Evolutionary conservation across 2,888 invertebrate species (phyloP).

Genomic region (Urechis unicinctus): DNA sequence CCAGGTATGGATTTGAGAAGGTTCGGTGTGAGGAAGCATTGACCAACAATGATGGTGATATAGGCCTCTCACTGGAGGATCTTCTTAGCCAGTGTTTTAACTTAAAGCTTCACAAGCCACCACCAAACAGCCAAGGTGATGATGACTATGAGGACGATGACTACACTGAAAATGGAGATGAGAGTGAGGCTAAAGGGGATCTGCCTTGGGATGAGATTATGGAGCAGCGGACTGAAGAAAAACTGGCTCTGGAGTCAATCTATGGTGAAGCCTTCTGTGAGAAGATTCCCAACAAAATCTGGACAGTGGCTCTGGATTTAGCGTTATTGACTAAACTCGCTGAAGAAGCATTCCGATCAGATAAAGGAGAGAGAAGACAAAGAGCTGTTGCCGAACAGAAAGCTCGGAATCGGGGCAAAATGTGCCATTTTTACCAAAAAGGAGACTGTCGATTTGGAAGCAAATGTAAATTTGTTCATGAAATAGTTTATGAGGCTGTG

Average conservation of each 20-base stretch:
- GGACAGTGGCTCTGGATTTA: conserved; percentile 31
- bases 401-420: conserved; percentile 8
- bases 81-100: conserved; percentile 32
- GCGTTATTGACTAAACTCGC: conserved; percentile 9
- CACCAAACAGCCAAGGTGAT: too few species aligned
- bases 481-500: neutral
- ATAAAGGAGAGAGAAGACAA: neutral
- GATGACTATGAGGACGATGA: conserved; percentile 1
- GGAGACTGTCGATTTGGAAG: conserved; percentile 36
- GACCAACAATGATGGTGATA: conserved; percentile 33
- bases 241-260: conserved; percentile 35
- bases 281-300: conserved; percentile 31
- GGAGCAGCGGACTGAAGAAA: conserved; percentile 37
- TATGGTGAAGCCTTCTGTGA: conserved; percentile 35
- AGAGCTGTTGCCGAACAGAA: neutral
- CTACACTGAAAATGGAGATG: neutral
- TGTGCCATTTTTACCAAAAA: conserved; percentile 32
- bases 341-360: neutral
- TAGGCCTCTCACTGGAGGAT: conserved; percentile 35
- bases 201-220: conserved; percentile 20
- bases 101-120: conserved; percentile 9
- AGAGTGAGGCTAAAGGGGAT: too few species aligned
- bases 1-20: conserved; percentile 40
- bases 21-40: conserved; percentile 32
- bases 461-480: conserved; percentile 7